Evolutionary conservation across 2,797 vertebrate species (phyloP).

Genomic region (Nasua narica): DNA sequence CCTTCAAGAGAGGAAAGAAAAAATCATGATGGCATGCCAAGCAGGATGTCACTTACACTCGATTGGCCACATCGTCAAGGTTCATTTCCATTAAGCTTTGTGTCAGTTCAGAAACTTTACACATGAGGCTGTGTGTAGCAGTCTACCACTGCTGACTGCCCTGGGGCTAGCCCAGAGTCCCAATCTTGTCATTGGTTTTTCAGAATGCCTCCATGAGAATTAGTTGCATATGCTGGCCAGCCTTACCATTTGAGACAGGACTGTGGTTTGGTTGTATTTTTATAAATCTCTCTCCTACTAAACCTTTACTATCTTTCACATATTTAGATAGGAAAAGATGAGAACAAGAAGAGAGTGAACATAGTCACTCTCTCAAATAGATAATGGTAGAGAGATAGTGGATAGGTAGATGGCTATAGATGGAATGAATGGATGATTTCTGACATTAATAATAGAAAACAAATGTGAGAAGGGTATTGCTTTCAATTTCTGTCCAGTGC

Average conservation of each 20-base stretch:
- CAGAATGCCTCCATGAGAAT: constrained; percentile 85
- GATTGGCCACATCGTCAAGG: constrained; percentile 84
- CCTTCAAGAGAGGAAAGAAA: constrained; percentile 77
- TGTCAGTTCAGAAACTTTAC: constrained; percentile 87
- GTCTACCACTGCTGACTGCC: constrained; percentile 87
- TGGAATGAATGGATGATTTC: constrained; percentile 27
- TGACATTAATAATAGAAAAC: constrained; percentile 59
- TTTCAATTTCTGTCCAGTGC: constrained; percentile 21
- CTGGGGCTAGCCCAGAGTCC: constrained; percentile 86
- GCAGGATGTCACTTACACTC: constrained; percentile 85
- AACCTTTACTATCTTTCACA: constrained; percentile 59
- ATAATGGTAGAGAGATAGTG: constrained; percentile 15
- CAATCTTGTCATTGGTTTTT: constrained; percentile 87
- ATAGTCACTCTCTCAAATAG: neutral
- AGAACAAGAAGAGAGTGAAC: constrained; percentile 13
- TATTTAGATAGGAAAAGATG: constrained; percentile 46
- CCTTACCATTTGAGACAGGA: constrained; percentile 76
- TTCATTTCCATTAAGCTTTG: constrained; percentile 88
- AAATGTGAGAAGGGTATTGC: constrained; percentile 45
- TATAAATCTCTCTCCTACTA: constrained; percentile 61
- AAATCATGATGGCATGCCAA: constrained; percentile 78
- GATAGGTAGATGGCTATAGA: neutral
- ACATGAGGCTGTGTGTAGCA: constrained; percentile 84
- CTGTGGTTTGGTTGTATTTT: constrained; percentile 67
- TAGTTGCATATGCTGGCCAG: constrained; percentile 84